Evolutionary conservation across 2,888 invertebrate species (phyloP).

Genomic region (Corbicula japonica): DNA sequence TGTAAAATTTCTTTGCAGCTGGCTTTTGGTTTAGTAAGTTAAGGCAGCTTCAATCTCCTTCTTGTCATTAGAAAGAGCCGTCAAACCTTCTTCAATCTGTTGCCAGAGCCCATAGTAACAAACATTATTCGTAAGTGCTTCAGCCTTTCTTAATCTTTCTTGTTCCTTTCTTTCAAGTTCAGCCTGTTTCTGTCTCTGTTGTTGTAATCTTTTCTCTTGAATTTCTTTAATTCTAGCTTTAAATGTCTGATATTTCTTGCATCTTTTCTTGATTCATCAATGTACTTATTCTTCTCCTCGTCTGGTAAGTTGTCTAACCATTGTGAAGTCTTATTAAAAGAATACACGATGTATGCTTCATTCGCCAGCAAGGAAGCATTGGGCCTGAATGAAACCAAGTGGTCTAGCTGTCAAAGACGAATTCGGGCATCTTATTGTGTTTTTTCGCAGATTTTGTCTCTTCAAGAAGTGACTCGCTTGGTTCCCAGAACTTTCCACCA

Average conservation of each 20-base stretch:
- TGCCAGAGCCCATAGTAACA: slow-evolving; percentile 63
- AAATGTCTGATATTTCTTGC: slow-evolving; percentile 49
- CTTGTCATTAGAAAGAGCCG: slow-evolving; percentile 7
- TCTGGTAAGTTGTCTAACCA: slow-evolving; percentile 35
- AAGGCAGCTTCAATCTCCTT: slow-evolving; percentile 40
- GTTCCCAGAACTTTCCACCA: slow-evolving; percentile 48
- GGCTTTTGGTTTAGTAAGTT: slow-evolving; percentile 45
- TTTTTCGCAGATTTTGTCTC: slow-evolving; percentile 47
- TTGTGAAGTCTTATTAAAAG: slow-evolving; percentile 55
- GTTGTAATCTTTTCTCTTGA: slow-evolving; percentile 38
- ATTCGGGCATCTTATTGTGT: slow-evolving; percentile 60
- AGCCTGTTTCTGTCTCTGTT: slow-evolving; percentile 33
- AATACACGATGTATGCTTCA: slow-evolving; percentile 53
- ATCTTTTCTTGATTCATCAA: slow-evolving; percentile 51
- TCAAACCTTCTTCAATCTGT: slow-evolving; percentile 48
- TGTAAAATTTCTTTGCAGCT: slow-evolving; percentile 39
- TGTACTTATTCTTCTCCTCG: slow-evolving; percentile 33
- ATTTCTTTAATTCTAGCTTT: slow-evolving; percentile 50
- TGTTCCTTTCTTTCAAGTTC: slow-evolving; percentile 45
- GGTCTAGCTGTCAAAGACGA: slow-evolving; percentile 58
- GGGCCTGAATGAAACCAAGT: slow-evolving; percentile 46
- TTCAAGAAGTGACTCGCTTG: slow-evolving; percentile 16
- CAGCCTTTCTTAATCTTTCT: slow-evolving; percentile 39
- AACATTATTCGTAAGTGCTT: slow-evolving; percentile 49
- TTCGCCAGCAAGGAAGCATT: slow-evolving; percentile 55